Evolutionary conservation across 1,140 invertebrate genomes (phyloP), one percentile per base, ranked within the genome.

Genomic region (Microplitis demolitor): DNA sequence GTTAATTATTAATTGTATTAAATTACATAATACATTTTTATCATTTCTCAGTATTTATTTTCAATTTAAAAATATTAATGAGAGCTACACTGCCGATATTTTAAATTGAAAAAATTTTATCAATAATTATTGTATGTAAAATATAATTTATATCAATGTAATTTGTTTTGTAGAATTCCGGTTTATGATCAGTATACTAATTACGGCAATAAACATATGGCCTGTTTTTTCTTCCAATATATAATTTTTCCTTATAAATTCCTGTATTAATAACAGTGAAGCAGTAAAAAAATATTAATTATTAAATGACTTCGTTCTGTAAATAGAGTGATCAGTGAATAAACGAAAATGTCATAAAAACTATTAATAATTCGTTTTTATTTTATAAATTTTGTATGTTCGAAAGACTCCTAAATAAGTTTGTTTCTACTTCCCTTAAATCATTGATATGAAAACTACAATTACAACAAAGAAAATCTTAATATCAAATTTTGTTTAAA

Each of bases 251-350:
- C 24, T 24, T 31, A 6, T 63, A 11, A 24, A 61, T 13, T 61
- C 33, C 50, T 11, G 45, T 34, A 51, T 71, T 51, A 33, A 14
- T 34, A 50, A 33, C 3, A 33, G 33, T 5, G 13, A 45, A 16
- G 24, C 14, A 45, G 50, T 71, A 39, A 50, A 8, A 34, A 16
- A 24, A 13, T 16, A 24, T 9, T 58, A 31, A 39, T 53, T 69
- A 61, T 39, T 69, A 31, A 68, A 34, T 56, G 31, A 9, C 14
- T 69, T 60, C 24, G 53, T 62, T 63, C 69, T 71, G 69, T 71
- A 71, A 39, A 71, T 71, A 71, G 58, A 50, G 60, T 62, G 69
- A 62, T 71, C 69, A 71, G 61, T 63, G 58, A 71, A 71, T 71
- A 71, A 71, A 69, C 45, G 16, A 54, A 54, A 45, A 45, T 45